These are phyloP conservation scores for Papilio demoleus DNA, from an alignment of 2,888 invertebrate genomes.

Conservation along the genomic window DNA sequence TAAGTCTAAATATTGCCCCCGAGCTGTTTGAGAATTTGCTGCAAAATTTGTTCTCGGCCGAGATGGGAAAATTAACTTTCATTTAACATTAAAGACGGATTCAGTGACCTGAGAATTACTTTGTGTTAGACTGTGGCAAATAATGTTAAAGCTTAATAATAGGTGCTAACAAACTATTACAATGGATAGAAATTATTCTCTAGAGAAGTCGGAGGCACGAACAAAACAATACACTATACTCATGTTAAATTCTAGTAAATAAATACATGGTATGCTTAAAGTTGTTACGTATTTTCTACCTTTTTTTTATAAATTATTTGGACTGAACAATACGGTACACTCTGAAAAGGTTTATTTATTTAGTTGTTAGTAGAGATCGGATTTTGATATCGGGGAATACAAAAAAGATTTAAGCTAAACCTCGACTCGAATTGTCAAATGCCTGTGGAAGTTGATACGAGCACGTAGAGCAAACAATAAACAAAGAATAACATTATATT, in stretches of 20 bases:
- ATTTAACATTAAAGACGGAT: constrained; percentile 14
- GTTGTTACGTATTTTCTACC: no score
- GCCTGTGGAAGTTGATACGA: background rate
- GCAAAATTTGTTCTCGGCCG: constrained; percentile 29
- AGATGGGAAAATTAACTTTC: constrained; percentile 25
- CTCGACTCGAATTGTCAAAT: constrained; percentile 4
- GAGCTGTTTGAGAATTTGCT: constrained; percentile 48
- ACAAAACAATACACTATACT: background rate
- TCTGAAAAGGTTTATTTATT: constrained; percentile 5
- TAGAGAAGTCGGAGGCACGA: background rate
- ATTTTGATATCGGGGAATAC: background rate
- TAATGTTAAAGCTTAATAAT: background rate
- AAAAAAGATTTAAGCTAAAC: constrained; percentile 17
- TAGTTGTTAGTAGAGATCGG: background rate
- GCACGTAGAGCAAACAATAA: constrained; percentile 13
- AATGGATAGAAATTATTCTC: background rate
- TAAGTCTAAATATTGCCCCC: constrained; percentile 56
- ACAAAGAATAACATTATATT: constrained; percentile 15
- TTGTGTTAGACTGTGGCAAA: background rate
- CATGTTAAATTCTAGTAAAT: no score
- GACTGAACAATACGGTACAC: background rate
- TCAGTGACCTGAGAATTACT: constrained; percentile 7
- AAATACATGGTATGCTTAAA: no score
- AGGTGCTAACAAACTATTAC: background rate
- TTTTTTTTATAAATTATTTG: background rate